Conservation (phyloP, 2,888 invertebrate genomes). For the Sylvicola fuscatus region DNA sequence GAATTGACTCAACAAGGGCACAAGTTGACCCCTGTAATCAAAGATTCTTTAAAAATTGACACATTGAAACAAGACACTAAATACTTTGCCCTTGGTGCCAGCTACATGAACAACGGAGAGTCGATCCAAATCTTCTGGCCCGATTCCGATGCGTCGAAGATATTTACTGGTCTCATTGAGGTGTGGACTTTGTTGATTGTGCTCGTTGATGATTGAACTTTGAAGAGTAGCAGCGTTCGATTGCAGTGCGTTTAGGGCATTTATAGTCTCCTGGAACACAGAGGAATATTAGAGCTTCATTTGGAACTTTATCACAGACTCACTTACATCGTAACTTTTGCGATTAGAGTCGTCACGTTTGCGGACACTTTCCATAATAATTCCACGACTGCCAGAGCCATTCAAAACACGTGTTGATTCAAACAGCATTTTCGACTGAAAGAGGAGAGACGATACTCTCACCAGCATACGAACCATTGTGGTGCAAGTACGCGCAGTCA, state of each 20-base stretch:
- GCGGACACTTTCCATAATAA: too few species aligned
- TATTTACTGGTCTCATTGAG: slow-evolving; percentile 34
- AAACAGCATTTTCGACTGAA: too few species aligned
- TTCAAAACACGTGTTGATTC: too few species aligned
- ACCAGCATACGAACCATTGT: too few species aligned
- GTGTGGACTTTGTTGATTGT: slow-evolving; percentile 20
- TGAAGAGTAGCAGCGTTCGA: slow-evolving; percentile 43
- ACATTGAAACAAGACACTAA: neutral
- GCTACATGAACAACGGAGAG: slow-evolving; percentile 83
- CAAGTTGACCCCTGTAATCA: slow-evolving; percentile 65
- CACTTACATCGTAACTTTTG: neutral
- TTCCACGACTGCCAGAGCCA: too few species aligned
- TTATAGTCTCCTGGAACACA: slow-evolving; percentile 41
- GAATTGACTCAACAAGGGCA: slow-evolving; percentile 75
- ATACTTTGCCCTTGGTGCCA: slow-evolving; percentile 70
- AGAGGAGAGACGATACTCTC: too few species aligned
- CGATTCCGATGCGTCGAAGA: slow-evolving; percentile 39
- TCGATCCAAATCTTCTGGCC: slow-evolving; percentile 40
- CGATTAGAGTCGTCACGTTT: neutral
- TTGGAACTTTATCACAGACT: neutral
- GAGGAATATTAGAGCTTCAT: slow-evolving; percentile 1
- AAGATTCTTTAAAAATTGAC: slow-evolving; percentile 2
- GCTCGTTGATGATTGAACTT: slow-evolving; percentile 16
- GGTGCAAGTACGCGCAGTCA: too few species aligned
- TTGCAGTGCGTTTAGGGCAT: slow-evolving; percentile 46